Conservation (phyloP, 2,888 invertebrate genomes). For the Andrena trimmerana region DNA sequence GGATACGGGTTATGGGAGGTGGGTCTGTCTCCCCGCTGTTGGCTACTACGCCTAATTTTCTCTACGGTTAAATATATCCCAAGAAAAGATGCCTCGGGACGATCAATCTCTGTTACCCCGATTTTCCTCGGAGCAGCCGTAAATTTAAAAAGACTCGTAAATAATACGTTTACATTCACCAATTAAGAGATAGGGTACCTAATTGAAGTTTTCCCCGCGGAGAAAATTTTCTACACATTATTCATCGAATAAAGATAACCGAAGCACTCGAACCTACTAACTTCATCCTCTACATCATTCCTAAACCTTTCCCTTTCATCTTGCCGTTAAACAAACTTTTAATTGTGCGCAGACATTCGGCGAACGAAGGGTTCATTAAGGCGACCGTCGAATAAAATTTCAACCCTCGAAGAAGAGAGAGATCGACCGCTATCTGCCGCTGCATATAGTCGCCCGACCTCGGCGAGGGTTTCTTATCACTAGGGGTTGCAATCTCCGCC, state of each 20-base stretch:
- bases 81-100: too few relatives aligned
- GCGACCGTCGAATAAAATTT: slow-evolving; percentile 6
- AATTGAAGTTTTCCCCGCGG: too few relatives aligned
- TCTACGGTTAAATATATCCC: background rate
- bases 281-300: too few relatives aligned
- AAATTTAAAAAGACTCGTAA: background rate
- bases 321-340: background rate
- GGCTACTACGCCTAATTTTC: background rate
- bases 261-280: background rate
- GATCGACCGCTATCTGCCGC: background rate
- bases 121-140: background rate
- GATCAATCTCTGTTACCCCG: too few relatives aligned
- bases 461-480: slow-evolving; percentile 15
- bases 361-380: slow-evolving; percentile 2
- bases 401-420: background rate
- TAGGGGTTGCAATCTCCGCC: background rate
- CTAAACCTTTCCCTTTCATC: background rate
- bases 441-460: slow-evolving; percentile 9
- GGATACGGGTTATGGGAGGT: slow-evolving; percentile 31
- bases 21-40: background rate
- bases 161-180: too few relatives aligned
- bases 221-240: too few relatives aligned
- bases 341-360: slow-evolving; percentile 12
- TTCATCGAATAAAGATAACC: too few relatives aligned
- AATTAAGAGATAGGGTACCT: too few relatives aligned